Percentiles rank a stretch among this genome's conserved stretches.
phyloP scores from a whole-genome alignment of 2,888 invertebrate genomes.

The Thymelicus lineola region DNA sequence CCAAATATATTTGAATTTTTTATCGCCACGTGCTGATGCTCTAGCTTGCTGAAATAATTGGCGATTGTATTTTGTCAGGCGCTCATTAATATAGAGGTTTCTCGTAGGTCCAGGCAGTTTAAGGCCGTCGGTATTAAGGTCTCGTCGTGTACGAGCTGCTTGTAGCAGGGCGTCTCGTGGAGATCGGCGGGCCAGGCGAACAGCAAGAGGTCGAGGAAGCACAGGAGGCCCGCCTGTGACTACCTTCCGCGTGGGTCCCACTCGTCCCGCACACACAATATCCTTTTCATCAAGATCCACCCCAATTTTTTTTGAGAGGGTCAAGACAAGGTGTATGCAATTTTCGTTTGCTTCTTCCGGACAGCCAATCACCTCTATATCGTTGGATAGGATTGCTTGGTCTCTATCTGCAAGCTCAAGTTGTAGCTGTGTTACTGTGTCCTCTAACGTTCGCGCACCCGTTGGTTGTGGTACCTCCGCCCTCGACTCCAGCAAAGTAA shows the following conservation, averaged over 20 bases:
- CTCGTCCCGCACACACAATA: no score
- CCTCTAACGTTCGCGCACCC: background rate
- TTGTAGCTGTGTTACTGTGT: no score
- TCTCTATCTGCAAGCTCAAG: no score
- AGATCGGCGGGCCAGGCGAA: background rate
- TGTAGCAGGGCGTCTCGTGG: no score
- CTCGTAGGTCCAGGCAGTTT: background rate
- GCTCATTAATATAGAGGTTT: background rate
- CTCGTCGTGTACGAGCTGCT: conserved; percentile 29
- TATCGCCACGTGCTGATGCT: background rate
- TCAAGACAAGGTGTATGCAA: no score
- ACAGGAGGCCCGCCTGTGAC: background rate
- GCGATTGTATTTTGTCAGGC: background rate
- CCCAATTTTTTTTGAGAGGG: no score
- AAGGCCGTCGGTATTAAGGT: conserved; percentile 7
- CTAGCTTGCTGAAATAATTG: background rate
- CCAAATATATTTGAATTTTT: background rate
- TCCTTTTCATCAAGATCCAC: no score
- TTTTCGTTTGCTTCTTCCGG: no score
- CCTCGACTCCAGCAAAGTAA: background rate
- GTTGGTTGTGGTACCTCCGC: background rate
- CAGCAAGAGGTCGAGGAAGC: background rate
- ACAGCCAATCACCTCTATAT: no score
- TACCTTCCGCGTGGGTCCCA: background rate
- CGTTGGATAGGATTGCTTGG: no score